Base-by-base conservation (phyloP, 92 coral and sea anemone genomes). In the Parazoanthus swiftii region DNA sequence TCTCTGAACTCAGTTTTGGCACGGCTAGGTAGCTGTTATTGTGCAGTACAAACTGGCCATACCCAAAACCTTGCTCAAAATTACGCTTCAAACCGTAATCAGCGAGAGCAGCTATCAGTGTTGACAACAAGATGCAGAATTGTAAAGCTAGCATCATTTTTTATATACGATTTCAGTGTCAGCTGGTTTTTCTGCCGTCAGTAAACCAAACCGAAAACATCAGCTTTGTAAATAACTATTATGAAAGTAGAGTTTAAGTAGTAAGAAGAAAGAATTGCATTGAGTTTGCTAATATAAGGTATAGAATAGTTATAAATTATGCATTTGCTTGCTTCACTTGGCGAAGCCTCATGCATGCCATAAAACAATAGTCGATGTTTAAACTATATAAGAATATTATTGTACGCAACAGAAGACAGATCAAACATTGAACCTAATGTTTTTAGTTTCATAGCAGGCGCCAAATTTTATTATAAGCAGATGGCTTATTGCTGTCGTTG, bases 1-100 rank as follows among this genome's bases (percentile, higher is more conserved):
- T 43, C 65, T 23, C 6, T 20, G 82, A 78, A 7, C 7, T 21
- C 37, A 46, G 33, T 50, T n/a, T 10, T 46, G 63, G 66, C 82
- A 78, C 66, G 82, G 67, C 67, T 15, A 59, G n/a, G 82, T 50
- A 50, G 82, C 82, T 78, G 82, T 78, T 48, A 78, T 78, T 50
- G 82, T 78, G 65, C 20, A 44, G 66, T 78, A 78, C 48, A 46
- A 79, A 79, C 67, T 79, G 82, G 65, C 82, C 63, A 46, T 79
- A 79, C 18, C 82, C 67, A 10, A 78, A 3, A 8, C 82, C 82
- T 78, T 78, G 82, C 37, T 48, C 36, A 13, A n/a, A 13, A 25
- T 79, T 33, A 29, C 66, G 82, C 0, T 50, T n/a, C 20, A 79
- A 15, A 0, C 3, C 38, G 20, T 44, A 21, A 44, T 48, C 38